Conservation (phyloP, 2,888 invertebrate species). For the Ecliptopera silaceata region DNA sequence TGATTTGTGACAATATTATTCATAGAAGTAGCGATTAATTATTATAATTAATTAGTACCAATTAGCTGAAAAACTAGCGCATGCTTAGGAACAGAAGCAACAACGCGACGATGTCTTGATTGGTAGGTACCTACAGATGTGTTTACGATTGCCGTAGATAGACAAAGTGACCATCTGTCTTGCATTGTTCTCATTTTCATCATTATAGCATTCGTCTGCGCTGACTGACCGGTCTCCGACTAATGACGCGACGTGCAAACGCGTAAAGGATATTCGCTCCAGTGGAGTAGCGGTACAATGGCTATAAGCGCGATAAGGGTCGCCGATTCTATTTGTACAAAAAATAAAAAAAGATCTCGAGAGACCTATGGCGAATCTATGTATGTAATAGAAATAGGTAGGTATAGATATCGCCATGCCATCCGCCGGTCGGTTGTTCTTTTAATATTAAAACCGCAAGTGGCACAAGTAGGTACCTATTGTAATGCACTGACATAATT, state of each 20-base stretch:
- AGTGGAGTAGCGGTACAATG: conserved; percentile 10
- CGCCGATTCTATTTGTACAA: conserved; percentile 8
- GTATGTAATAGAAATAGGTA: background rate
- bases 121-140: background rate
- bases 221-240: conserved; percentile 6
- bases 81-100: conserved; percentile 4
- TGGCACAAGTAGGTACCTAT: conserved; percentile 3
- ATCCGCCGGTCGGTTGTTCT: conserved; percentile 32
- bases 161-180: conserved; percentile 12
- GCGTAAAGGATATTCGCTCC: conserved; percentile 9
- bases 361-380: no score
- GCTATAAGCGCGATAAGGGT: background rate
- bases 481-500: conserved; percentile 25
- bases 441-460: conserved; percentile 31
- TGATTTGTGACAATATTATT: no score
- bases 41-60: background rate
- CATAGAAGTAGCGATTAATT: no score
- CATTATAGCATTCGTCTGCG: conserved; percentile 15
- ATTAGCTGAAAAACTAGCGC: conserved; percentile 4
- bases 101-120: conserved; percentile 3
- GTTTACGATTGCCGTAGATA: conserved; percentile 9
- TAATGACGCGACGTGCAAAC: background rate
- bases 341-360: no score
- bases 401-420: conserved; percentile 17
- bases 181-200: conserved; percentile 19